Conservation (phyloP, 2,797 vertebrate genomes). For the Alfaro cultratus region DNA sequence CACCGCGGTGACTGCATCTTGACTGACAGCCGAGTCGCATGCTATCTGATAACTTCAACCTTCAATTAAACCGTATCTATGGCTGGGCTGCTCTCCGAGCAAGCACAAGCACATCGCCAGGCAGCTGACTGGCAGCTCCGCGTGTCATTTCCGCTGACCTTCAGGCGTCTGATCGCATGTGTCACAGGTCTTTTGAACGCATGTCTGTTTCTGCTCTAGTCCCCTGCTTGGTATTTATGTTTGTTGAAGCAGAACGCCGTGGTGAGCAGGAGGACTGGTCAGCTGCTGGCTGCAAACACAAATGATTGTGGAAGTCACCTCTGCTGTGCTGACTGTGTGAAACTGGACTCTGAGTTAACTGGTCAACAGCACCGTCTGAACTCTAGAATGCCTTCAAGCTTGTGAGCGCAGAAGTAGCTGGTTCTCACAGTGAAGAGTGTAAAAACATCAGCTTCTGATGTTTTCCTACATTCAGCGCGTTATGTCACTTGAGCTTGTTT, state of each 20-base stretch:
- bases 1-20: constrained; percentile 69
- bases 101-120: constrained; percentile 49
- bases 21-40: constrained; percentile 75
- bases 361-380: constrained; percentile 32
- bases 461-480: constrained; percentile 21
- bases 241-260: constrained; percentile 41
- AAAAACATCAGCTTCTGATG: constrained; percentile 13
- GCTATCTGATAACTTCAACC: constrained; percentile 79
- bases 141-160: constrained; percentile 77
- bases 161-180: constrained; percentile 63
- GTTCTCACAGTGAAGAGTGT: not conserved
- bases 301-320: constrained; percentile 4
- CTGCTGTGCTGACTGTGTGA: constrained; percentile 57
- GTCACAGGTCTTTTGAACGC: constrained; percentile 65
- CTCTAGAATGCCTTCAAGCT: not conserved
- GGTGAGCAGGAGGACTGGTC: constrained; percentile 30
- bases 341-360: constrained; percentile 48
- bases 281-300: constrained; percentile 19
- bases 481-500: constrained; percentile 40
- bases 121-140: constrained; percentile 65
- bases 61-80: constrained; percentile 80
- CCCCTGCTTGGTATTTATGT: constrained; percentile 40
- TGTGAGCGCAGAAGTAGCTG: not conserved
- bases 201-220: constrained; percentile 53
- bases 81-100: constrained; percentile 46